Base-by-base conservation (phyloP, 2,113 vertebrate species). In the Corythoichthys intestinalis region DNA sequence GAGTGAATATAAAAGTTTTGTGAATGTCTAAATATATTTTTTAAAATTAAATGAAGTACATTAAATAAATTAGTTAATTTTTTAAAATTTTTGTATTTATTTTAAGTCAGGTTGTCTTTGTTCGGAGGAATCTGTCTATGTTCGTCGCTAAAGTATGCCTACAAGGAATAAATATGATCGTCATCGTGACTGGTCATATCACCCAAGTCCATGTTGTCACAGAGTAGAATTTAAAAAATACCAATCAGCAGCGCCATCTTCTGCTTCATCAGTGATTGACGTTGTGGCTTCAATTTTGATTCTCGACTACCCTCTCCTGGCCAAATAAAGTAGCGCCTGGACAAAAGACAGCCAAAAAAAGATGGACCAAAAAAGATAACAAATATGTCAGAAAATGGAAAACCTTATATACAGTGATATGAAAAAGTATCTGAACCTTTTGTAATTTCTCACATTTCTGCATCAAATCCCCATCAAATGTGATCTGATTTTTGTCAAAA, bases 181-280 rank as follows among this genome's bases (percentile, higher is more conserved):
- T 11, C 46, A 15, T 68, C 54, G 62, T 70, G 28, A 76, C 39
- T 20, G 34, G 13, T 47, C 54, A 37, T 63, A 15, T 11, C 47
- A 17, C 35, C 58, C 2, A 2, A 52, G 47, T 46, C 69, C 57
- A 70, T 70, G 67, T 54, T 80, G 14, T 62, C 44, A 41, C 6
- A 67, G 69, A 46, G 49, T 48, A 57, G 39, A 28, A 62, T 61
- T 60, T 70, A 68, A 71, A 74, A 62, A 20, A 41, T 20, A 44
- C 12, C 8, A 81, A 79, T 72, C 82, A 83, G 77, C 68, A 77
- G 79, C 72, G 72, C 77, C 80, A 75, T 70, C 79, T 75, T 72
- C 59, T 76, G 82, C 58, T 62, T 4, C 15, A 17, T 1, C n/a
- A 8, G 67, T 6, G 50, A 56, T n/a, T 37, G 8, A n/a, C 41